Percentiles rank a stretch among this genome's conserved stretches.
Evolutionary conservation across 1,140 invertebrate species (phyloP).

Genomic region (Saccostrea echinata): DNA sequence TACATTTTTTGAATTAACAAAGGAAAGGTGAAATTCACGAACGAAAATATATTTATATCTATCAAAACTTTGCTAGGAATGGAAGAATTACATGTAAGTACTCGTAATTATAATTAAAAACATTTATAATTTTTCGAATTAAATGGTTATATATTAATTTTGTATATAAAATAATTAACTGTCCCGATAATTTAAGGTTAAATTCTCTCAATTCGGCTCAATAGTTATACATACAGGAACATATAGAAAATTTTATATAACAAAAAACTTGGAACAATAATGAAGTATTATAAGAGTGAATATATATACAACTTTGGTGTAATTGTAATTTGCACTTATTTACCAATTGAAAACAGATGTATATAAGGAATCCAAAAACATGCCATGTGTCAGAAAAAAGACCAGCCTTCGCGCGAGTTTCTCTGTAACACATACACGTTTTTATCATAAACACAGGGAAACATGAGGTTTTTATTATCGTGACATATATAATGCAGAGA

Average conservation of each 20-base stretch:
- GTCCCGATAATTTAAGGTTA: no score
- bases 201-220: no score
- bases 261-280: no score
- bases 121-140: no score
- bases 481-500: not conserved
- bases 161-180: no score
- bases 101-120: no score
- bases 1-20: not conserved
- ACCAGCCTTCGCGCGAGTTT: not conserved
- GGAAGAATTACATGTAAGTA: not conserved
- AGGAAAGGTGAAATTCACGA: not conserved
- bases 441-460: not conserved
- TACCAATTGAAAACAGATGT: constrained; percentile 17
- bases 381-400: not conserved
- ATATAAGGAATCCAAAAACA: not conserved
- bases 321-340: not conserved
- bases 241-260: no score
- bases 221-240: no score
- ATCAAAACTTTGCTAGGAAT: not conserved
- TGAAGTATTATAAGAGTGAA: no score
- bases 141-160: no score
- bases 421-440: not conserved
- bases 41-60: not conserved
- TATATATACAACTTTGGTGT: no score
- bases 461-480: not conserved